Evolutionary conservation across 2,113 vertebrate species (phyloP).

Genomic region (Sebastes schlegelii): DNA sequence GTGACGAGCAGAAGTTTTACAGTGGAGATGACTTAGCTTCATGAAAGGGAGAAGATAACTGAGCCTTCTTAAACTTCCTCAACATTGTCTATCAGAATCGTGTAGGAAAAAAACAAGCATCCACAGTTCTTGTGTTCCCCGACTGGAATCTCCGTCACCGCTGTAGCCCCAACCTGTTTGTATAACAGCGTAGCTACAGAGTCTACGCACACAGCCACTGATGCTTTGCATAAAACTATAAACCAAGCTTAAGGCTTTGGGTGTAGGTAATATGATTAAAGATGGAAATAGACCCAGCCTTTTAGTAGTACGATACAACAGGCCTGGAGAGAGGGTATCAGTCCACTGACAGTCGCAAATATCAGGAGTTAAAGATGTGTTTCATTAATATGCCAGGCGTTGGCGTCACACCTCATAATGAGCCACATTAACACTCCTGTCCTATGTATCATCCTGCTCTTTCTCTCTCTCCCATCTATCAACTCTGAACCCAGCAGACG

Average conservation of each 20-base stretch:
- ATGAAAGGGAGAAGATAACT: background rate
- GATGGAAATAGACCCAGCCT: conserved; percentile 2
- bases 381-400: conserved; percentile 22
- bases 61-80: background rate
- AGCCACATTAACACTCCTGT: conserved; percentile 23
- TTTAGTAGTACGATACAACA: background rate
- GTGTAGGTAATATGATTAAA: background rate
- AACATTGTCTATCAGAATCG: background rate
- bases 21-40: background rate
- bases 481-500: conserved; percentile 4
- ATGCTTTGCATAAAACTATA: background rate
- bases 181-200: background rate
- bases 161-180: background rate
- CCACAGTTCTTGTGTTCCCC: background rate
- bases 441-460: conserved; percentile 23
- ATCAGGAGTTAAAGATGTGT: conserved; percentile 33
- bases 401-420: conserved; percentile 28
- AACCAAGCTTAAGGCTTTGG: background rate
- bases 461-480: conserved; percentile 31
- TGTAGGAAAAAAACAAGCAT: background rate
- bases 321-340: background rate
- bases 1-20: background rate
- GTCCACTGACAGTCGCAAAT: background rate
- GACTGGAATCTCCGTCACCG: background rate
- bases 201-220: background rate